Conservation (phyloP, 2,797 vertebrate species). For the Pyrocephalus nanus region DNA sequence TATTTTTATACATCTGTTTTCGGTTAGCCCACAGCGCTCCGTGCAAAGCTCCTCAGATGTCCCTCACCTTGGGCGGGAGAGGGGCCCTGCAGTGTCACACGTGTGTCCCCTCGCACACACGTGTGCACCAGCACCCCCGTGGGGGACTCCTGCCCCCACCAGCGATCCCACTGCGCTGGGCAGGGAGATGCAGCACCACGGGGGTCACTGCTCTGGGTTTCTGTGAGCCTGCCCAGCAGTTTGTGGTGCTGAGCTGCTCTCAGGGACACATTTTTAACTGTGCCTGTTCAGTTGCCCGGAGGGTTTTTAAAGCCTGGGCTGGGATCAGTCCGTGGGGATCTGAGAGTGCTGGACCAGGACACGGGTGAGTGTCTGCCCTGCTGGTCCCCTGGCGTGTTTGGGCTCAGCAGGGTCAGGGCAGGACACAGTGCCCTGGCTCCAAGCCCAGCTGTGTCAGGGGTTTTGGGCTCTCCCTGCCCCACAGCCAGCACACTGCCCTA, state of each 20-base stretch:
- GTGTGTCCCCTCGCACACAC: rapidly evolving
- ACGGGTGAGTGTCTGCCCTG: background rate
- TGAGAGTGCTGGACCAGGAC: background rate
- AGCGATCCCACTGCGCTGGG: rapidly evolving
- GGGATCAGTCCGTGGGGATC: background rate
- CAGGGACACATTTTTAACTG: background rate
- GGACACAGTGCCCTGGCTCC: background rate
- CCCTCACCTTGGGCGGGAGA: background rate
- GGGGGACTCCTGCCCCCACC: background rate
- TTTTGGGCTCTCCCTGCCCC: background rate
- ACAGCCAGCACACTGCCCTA: background rate
- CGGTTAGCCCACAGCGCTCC: background rate
- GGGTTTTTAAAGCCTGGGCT: background rate
- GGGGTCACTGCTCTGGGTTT: rapidly evolving
- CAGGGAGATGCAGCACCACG: rapidly evolving
- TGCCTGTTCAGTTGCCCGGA: background rate
- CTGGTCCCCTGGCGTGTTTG: background rate
- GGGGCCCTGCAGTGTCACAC: background rate
- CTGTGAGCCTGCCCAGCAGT: background rate
- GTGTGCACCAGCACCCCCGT: rapidly evolving
- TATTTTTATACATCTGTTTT: constrained; percentile 65
- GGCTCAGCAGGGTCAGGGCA: background rate
- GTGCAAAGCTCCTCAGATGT: background rate
- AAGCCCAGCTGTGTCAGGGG: background rate
- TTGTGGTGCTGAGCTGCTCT: background rate